phyloP scores from a whole-genome alignment of 2,797 vertebrate species.

The Dendrocincla fuliginosa region DNA sequence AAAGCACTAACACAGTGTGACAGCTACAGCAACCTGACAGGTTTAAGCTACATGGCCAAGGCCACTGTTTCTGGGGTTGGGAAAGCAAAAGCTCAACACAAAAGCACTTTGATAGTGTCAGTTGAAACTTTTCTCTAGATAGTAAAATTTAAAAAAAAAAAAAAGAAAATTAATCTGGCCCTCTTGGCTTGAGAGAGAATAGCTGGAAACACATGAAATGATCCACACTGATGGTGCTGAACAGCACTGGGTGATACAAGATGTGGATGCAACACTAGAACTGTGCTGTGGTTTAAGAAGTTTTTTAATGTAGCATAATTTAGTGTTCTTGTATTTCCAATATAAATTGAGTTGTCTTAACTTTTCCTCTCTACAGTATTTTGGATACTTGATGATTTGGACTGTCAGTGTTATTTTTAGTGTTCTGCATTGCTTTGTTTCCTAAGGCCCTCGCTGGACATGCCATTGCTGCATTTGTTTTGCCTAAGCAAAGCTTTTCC shows the following conservation, averaged over 20 bases:
- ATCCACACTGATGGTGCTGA: not conserved
- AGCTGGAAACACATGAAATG: not conserved
- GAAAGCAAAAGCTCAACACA: slow-evolving; percentile 35
- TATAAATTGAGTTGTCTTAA: slow-evolving; percentile 66
- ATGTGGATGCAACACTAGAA: slow-evolving; percentile 29
- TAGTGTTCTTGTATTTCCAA: slow-evolving; percentile 52
- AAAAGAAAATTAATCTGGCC: not conserved
- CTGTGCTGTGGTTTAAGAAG: slow-evolving; percentile 27
- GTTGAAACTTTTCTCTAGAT: not conserved
- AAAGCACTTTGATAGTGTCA: slow-evolving; percentile 43
- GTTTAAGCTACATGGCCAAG: not conserved
- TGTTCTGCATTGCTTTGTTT: slow-evolving; percentile 40
- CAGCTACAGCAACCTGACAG: not conserved
- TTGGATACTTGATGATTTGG: slow-evolving; percentile 62
- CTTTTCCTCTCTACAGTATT: slow-evolving; percentile 56
- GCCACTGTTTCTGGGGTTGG: not conserved
- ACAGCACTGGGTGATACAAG: not conserved
- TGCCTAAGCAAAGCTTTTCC: not conserved
- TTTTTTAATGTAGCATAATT: slow-evolving; percentile 46
- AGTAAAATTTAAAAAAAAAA: not conserved
- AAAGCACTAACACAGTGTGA: slow-evolving; percentile 5
- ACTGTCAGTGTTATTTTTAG: slow-evolving; percentile 44
- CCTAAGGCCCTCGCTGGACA: slow-evolving; percentile 43
- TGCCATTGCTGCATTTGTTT: slow-evolving; percentile 59
- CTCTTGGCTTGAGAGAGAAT: slow-evolving; percentile 16